Percentiles rank a stretch among this genome's conserved stretches.
Evolutionary conservation across 2,113 vertebrate genomes (phyloP).

Genomic region (Myiozetetes cayanensis): DNA sequence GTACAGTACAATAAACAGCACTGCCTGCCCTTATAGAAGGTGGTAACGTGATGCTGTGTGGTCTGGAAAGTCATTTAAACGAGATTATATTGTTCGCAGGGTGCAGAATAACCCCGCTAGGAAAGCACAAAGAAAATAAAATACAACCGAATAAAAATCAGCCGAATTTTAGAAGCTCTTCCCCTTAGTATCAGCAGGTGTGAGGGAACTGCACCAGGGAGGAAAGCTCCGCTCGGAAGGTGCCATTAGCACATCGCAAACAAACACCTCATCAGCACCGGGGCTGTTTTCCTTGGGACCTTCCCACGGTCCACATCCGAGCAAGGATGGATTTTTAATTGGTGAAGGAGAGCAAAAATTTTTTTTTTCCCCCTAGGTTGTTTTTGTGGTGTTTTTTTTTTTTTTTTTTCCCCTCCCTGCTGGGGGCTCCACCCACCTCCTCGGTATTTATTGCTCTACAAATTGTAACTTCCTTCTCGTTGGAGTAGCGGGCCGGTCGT

Average conservation of each 20-base stretch:
- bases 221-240: background rate
- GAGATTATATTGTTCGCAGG: slow-evolving; percentile 12
- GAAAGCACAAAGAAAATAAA: background rate
- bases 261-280: slow-evolving; percentile 7
- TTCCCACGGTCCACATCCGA: slow-evolving; percentile 21
- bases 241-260: background rate
- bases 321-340: slow-evolving; percentile 62
- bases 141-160: background rate
- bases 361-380: background rate
- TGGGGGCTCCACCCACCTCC: slow-evolving; percentile 1
- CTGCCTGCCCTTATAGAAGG: background rate
- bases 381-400: background rate
- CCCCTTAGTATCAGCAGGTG: background rate
- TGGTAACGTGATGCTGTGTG: slow-evolving; percentile 24
- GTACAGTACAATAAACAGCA: background rate
- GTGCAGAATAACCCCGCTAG: background rate
- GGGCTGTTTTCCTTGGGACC: slow-evolving; percentile 27
- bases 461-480: slow-evolving; percentile 64
- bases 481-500: background rate
- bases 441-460: slow-evolving; percentile 67
- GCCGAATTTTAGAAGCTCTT: background rate
- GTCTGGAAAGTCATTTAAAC: slow-evolving; percentile 54
- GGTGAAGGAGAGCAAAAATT: background rate
- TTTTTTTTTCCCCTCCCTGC: background rate
- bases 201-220: background rate